Evolutionary conservation across 2,888 invertebrate species (phyloP).

Genomic region (Caenorhabditis wallacei): DNA sequence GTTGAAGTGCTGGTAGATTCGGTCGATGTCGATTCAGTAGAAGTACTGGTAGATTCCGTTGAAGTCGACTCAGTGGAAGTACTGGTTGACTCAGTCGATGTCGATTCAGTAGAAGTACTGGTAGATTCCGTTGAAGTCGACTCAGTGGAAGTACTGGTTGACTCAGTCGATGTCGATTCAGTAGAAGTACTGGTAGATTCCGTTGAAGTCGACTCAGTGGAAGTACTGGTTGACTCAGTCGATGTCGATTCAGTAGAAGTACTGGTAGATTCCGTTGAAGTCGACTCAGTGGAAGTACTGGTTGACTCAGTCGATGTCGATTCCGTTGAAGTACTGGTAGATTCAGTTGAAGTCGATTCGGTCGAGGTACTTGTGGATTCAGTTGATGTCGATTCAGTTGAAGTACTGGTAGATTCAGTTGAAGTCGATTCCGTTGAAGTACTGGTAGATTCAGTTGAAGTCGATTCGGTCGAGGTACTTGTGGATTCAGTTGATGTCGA

Average conservation of each 20-base stretch:
- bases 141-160: conserved; percentile 16
- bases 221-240: conserved; percentile 21
- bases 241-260: conserved; percentile 20
- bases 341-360: conserved; percentile 16
- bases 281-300: background rate
- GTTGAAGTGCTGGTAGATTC: conserved; percentile 20
- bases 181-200: conserved; percentile 30
- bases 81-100: conserved; percentile 16
- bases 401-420: conserved; percentile 21
- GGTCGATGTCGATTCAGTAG: conserved; percentile 16
- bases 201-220: conserved; percentile 7
- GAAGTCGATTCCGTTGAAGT: conserved; percentile 18
- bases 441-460: conserved; percentile 11
- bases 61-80: conserved; percentile 36
- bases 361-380: conserved; percentile 22
- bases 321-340: conserved; percentile 17
- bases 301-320: conserved; percentile 1
- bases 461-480: conserved; percentile 18
- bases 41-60: conserved; percentile 19
- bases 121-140: conserved; percentile 9
- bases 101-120: conserved; percentile 36
- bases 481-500: conserved; percentile 36
- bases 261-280: background rate
- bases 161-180: background rate
- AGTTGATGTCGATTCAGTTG: conserved; percentile 41